Evolutionary conservation across 2,797 vertebrate genomes (phyloP).

Genomic region (Hippopotamyrus pictus): DNA sequence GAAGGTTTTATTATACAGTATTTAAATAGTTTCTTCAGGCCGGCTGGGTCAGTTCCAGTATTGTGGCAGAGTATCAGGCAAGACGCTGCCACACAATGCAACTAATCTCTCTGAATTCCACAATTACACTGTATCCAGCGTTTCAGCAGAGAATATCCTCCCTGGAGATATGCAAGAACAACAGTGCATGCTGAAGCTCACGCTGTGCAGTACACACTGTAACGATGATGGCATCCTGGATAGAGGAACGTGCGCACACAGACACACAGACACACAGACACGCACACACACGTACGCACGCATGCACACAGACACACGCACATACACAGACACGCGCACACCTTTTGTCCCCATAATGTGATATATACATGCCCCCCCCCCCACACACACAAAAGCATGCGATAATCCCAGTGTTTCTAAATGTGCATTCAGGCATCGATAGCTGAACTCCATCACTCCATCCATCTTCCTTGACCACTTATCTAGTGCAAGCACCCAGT

Average conservation of each 20-base stretch:
- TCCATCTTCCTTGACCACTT: neutral
- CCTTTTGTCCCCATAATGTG: neutral
- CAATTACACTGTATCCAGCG: neutral
- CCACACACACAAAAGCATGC: neutral
- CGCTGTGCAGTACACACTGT: neutral
- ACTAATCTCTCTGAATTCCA: neutral
- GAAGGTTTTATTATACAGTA: neutral
- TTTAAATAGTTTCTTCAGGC: neutral
- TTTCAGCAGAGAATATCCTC: neutral
- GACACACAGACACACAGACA: too few species aligned
- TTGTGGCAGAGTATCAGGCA: too few species aligned
- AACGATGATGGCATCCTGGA: neutral
- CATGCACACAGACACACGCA: too few species aligned
- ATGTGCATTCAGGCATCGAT: neutral
- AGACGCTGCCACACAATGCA: neutral
- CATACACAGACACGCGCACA: too few species aligned
- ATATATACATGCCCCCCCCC: neutral
- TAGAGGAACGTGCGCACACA: neutral
- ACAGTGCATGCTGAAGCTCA: neutral
- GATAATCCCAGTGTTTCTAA: neutral
- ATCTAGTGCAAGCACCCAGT: neutral
- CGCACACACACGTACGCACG: rapidly evolving
- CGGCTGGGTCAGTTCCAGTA: neutral
- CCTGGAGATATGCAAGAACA: neutral
- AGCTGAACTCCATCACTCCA: neutral